A percentile compares a stretch with the other conserved stretches of the same genome.
These are phyloP conservation scores for Drosophila truncata DNA, from an alignment of 1,140 invertebrate genomes.

Conservation along the genomic window DNA sequence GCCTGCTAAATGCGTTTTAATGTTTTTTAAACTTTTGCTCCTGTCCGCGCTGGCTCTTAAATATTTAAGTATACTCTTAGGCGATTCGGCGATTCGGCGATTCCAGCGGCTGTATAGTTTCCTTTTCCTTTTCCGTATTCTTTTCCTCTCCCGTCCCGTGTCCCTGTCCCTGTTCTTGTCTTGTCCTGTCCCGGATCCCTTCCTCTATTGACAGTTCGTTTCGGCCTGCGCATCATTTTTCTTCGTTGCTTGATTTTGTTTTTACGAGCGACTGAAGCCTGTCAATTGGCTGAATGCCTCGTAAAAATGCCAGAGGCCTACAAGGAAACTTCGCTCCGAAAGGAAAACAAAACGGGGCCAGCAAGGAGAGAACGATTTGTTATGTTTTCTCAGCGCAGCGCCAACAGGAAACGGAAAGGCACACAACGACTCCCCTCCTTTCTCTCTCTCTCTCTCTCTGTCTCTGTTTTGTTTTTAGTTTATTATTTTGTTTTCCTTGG, in stretches of 20 bases:
- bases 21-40: constrained; percentile 65
- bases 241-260: constrained; percentile 76
- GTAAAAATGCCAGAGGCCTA: constrained; percentile 81
- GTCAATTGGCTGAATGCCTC: constrained; percentile 85
- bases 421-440: constrained; percentile 45
- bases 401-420: constrained; percentile 79
- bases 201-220: constrained; percentile 44
- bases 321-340: constrained; percentile 23
- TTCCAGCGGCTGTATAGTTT: constrained; percentile 45
- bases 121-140: constrained; percentile 22
- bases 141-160: not conserved
- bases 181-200: not conserved
- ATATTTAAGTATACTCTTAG: constrained; percentile 80
- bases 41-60: constrained; percentile 42
- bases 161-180: not conserved
- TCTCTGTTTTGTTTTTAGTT: constrained; percentile 70
- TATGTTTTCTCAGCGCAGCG: constrained; percentile 74
- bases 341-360: constrained; percentile 31
- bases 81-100: constrained; percentile 54
- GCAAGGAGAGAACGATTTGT: constrained; percentile 72
- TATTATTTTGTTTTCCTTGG: constrained; percentile 69
- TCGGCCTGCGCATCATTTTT: constrained; percentile 76
- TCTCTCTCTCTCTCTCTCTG: constrained; percentile 9
- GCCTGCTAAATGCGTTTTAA: constrained; percentile 80
- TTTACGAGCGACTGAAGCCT: constrained; percentile 84